phyloP scores from a whole-genome alignment of 2,888 invertebrate species.

The Agrochola lychnidis region DNA sequence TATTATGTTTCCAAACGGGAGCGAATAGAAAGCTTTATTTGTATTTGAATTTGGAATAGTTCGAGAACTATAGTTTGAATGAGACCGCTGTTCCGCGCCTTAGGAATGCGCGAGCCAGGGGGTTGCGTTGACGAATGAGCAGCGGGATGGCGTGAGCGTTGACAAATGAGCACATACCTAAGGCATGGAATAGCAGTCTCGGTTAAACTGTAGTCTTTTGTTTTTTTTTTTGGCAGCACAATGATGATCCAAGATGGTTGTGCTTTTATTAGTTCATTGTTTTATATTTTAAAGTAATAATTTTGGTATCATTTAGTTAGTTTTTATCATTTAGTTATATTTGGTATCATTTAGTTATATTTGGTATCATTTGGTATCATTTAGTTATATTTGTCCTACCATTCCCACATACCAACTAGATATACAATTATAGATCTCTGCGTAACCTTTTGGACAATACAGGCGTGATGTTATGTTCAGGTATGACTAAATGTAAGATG shows the following conservation, averaged over 20 bases:
- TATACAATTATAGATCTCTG: not conserved
- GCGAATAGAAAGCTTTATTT: not conserved
- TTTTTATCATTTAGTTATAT: not conserved
- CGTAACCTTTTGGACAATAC: not conserved
- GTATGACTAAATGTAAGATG: no score
- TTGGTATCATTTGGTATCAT: not conserved
- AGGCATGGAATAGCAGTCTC: no score
- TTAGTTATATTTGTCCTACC: not conserved
- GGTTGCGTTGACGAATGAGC: no score
- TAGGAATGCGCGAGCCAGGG: no score
- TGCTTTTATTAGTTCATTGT: not conserved
- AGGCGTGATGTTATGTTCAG: not conserved
- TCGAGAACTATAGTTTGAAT: not conserved
- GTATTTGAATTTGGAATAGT: not conserved
- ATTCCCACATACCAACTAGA: not conserved
- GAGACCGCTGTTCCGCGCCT: no score
- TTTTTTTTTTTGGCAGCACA: no score
- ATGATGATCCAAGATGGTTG: not conserved
- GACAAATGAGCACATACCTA: no score
- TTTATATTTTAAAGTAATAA: not conserved
- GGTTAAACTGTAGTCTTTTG: not conserved
- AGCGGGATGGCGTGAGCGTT: no score
- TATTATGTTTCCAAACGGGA: not conserved
- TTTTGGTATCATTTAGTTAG: not conserved
- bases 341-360: not conserved